Evolutionary conservation across 2,113 vertebrate species (phyloP).

Genomic region (Prolemur simus): DNA sequence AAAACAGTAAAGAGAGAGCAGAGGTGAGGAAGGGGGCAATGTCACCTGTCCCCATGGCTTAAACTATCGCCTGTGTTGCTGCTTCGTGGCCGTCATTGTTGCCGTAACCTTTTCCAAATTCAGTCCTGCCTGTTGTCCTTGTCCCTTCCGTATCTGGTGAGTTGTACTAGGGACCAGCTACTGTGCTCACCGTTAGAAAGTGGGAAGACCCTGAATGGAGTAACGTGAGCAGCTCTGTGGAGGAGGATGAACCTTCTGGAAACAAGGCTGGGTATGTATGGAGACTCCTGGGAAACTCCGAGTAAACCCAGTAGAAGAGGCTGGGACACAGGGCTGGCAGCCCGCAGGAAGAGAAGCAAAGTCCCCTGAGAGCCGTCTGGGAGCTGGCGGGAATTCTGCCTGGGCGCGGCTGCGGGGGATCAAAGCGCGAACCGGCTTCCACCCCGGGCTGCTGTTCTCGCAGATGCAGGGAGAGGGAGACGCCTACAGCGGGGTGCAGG

Average conservation of each 20-base stretch:
- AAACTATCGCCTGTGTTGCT: fast-evolving
- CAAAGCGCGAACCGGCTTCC: no score
- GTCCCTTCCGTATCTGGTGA: no score
- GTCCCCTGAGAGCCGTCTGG: no score
- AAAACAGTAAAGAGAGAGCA: background rate
- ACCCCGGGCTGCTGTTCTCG: background rate
- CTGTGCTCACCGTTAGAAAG: background rate
- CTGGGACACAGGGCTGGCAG: background rate
- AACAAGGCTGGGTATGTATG: background rate
- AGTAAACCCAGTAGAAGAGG: background rate
- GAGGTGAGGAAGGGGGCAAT: background rate
- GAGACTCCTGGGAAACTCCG: background rate
- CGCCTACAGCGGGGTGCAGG: background rate
- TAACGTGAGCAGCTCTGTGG: background rate
- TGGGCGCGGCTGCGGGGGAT: background rate
- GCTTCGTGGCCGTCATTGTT: no score
- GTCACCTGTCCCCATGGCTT: background rate
- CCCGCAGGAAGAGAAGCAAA: background rate
- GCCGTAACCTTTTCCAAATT: background rate
- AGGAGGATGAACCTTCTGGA: background rate
- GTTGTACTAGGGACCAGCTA: background rate
- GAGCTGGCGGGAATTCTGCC: background rate
- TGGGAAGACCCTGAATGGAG: background rate
- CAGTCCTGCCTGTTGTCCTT: background rate
- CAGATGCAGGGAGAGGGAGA: background rate